Conservation (phyloP, 2,888 invertebrate species). For the Drosophila demipolita region DNA sequence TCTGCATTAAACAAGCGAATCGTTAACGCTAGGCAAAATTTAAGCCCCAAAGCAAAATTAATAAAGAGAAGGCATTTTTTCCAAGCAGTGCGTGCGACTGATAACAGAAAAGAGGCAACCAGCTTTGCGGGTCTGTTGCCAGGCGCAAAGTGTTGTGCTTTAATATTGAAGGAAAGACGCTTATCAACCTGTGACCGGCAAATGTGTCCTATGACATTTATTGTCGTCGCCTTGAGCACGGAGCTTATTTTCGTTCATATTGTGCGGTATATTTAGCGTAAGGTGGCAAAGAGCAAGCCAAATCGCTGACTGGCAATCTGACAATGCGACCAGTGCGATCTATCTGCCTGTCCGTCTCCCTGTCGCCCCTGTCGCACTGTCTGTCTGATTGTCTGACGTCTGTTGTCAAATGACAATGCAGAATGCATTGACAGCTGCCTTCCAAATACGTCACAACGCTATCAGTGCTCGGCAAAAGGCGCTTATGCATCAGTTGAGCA, state of each 20-base stretch:
- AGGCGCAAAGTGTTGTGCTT: constrained; percentile 31
- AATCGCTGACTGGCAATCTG: constrained; percentile 40
- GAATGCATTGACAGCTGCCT: constrained; percentile 48
- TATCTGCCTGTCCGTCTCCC: constrained; percentile 1
- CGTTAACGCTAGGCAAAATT: background rate
- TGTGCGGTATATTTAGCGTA: constrained; percentile 66
- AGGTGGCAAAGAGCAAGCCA: constrained; percentile 56
- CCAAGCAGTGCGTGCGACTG: constrained; percentile 1
- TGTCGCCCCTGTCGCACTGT: background rate
- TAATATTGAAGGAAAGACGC: constrained; percentile 12
- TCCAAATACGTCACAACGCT: constrained; percentile 35
- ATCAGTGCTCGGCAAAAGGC: constrained; percentile 22
- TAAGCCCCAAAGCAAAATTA: background rate
- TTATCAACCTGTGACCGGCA: constrained; percentile 49
- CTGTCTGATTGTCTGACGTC: constrained; percentile 21
- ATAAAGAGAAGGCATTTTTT: background rate
- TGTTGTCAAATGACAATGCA: constrained; percentile 46
- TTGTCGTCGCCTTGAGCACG: constrained; percentile 15
- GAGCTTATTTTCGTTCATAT: constrained; percentile 38
- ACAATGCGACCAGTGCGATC: constrained; percentile 30
- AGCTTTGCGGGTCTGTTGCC: constrained; percentile 6
- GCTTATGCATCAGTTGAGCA: constrained; percentile 1
- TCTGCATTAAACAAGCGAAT: background rate
- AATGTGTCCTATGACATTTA: constrained; percentile 41
- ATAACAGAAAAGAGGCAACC: constrained; percentile 18